Evolutionary conservation across 1,140 invertebrate species (phyloP).

Genomic region (Hermatobates lingyangjiaoensis): DNA sequence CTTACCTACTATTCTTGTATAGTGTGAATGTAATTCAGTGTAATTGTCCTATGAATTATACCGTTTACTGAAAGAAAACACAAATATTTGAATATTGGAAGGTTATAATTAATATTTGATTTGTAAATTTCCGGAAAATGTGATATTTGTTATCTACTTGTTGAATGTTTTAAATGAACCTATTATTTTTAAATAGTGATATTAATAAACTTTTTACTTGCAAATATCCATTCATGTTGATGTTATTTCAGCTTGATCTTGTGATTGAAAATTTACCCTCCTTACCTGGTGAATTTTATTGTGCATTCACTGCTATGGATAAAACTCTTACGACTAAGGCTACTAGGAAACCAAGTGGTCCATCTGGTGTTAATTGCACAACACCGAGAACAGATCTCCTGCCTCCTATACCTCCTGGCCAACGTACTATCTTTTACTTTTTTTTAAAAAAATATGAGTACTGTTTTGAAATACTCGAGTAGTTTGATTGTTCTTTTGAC

Average conservation of each 20-base stretch:
- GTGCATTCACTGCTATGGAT: conserved; percentile 81
- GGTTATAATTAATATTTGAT: too few relatives aligned
- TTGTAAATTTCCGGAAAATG: too few relatives aligned
- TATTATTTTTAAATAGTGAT: background rate
- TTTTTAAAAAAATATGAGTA: too few relatives aligned
- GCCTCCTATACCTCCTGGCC: conserved; percentile 70
- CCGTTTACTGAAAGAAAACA: too few relatives aligned
- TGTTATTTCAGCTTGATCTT: conserved; percentile 44
- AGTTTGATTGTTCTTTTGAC: too few relatives aligned
- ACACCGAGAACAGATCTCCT: conserved; percentile 81
- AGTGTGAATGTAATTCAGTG: too few relatives aligned
- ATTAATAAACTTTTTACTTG: background rate
- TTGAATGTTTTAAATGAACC: too few relatives aligned
- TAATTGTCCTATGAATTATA: too few relatives aligned
- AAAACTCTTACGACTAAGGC: conserved; percentile 80
- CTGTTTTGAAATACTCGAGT: too few relatives aligned
- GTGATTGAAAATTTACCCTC: conserved; percentile 84
- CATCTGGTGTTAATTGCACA: conserved; percentile 74
- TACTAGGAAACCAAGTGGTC: conserved; percentile 54
- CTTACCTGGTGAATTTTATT: conserved; percentile 69
- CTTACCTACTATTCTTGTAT: too few relatives aligned
- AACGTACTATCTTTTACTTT: conserved; percentile 40
- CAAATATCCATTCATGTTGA: background rate
- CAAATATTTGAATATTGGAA: too few relatives aligned
- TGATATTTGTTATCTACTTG: too few relatives aligned